These are phyloP conservation scores for Probosciger aterrimus DNA, from an alignment of 2,113 vertebrate species.

Conservation along the genomic window DNA sequence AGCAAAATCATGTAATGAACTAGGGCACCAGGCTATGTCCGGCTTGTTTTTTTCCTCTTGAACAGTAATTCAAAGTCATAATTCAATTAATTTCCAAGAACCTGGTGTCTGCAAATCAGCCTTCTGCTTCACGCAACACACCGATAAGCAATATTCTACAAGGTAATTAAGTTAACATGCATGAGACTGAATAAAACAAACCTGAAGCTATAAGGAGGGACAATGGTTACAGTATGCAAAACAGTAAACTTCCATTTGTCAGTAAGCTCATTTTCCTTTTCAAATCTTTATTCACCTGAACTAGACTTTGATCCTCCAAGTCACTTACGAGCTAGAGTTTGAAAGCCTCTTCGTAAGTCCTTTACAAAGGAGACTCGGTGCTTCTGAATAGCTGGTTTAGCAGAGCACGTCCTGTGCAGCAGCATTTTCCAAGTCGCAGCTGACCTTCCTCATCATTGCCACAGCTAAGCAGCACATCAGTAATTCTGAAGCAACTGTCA, in stretches of 20 bases:
- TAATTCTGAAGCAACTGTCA: neutral
- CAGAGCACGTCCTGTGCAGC: neutral
- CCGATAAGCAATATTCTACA: neutral
- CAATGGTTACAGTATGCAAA: neutral
- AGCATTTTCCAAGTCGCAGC: neutral
- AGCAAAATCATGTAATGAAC: neutral
- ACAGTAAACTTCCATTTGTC: neutral
- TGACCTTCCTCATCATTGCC: neutral
- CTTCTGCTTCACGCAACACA: neutral
- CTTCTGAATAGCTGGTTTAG: neutral
- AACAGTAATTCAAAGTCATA: neutral
- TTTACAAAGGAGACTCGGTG: neutral
- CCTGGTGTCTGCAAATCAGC: neutral
- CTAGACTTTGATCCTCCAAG: neutral
- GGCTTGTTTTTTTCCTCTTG: neutral
- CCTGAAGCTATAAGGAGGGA: neutral
- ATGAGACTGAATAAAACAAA: neutral
- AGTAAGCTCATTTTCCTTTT: neutral
- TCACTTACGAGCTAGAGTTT: slow-evolving; percentile 22
- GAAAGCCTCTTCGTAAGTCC: neutral
- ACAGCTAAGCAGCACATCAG: neutral
- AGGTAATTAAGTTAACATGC: neutral
- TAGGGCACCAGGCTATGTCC: neutral
- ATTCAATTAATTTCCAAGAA: neutral
- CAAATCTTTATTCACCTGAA: neutral